These are phyloP conservation scores for Prosapia bicincta DNA, from an alignment of 2,888 invertebrate species.

Conservation along the genomic window DNA sequence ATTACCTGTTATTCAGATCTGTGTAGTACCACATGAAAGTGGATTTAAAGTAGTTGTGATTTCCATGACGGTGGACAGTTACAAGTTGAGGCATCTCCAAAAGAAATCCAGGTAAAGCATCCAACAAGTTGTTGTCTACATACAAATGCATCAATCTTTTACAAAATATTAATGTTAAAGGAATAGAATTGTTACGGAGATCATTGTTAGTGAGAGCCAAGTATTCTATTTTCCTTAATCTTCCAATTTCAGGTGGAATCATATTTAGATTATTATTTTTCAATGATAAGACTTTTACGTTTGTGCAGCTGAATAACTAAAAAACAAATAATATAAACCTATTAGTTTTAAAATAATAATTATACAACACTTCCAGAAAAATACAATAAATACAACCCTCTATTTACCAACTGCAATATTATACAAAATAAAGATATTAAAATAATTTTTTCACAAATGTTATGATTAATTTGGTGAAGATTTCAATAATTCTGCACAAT, in stretches of 20 bases:
- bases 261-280: constrained; percentile 47
- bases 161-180: constrained; percentile 48
- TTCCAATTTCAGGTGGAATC: constrained; percentile 48
- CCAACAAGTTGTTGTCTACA: constrained; percentile 49
- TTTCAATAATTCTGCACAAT: no score
- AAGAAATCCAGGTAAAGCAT: constrained; percentile 49
- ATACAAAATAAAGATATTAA: no score
- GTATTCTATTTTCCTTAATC: constrained; percentile 46
- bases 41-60: constrained; percentile 51
- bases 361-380: no score
- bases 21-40: constrained; percentile 52
- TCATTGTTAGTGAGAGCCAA: constrained; percentile 49
- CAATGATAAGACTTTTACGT: constrained; percentile 46
- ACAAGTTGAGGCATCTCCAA: constrained; percentile 46
- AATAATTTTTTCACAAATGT: no score
- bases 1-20: constrained; percentile 47
- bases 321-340: constrained; percentile 25
- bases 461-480: no score
- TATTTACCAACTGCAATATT: no score
- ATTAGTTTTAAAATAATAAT: no score
- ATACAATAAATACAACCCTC: no score
- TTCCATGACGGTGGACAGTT: constrained; percentile 50
- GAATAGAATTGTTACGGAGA: constrained; percentile 48
- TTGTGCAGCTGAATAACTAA: constrained; percentile 48
- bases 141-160: constrained; percentile 44